These are phyloP conservation scores for Fulica atra DNA, from an alignment of 2,113 vertebrate species.

Conservation along the genomic window DNA sequence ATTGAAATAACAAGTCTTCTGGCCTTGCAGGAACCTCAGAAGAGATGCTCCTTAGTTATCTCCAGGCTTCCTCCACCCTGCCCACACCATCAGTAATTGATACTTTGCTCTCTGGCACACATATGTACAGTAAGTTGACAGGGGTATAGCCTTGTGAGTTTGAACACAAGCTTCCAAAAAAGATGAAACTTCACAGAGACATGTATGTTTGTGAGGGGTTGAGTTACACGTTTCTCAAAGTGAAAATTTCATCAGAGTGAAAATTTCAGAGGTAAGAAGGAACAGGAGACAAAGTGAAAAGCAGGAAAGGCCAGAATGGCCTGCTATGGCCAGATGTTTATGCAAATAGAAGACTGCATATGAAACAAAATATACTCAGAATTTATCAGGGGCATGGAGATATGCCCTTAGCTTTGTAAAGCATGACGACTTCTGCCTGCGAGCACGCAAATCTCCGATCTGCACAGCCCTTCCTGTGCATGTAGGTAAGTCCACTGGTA, in stretches of 20 bases:
- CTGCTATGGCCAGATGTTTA: neutral
- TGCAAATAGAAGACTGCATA: neutral
- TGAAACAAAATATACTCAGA: neutral
- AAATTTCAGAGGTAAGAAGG: neutral
- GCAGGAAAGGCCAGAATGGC: neutral
- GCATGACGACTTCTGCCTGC: neutral
- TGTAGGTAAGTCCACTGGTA: neutral
- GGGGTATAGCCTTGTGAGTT: neutral
- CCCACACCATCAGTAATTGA: neutral
- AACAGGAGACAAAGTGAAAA: neutral
- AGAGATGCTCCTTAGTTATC: neutral
- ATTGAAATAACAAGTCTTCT: neutral
- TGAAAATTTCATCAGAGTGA: neutral
- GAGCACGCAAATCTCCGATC: neutral
- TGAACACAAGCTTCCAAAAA: neutral
- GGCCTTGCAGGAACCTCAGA: neutral
- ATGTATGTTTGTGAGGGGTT: neutral
- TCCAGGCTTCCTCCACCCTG: neutral
- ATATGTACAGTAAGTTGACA: neutral
- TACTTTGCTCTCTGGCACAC: neutral
- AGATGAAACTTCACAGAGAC: neutral
- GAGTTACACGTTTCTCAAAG: neutral
- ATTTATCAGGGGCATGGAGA: neutral
- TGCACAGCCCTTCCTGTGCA: neutral
- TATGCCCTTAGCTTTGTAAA: neutral